A percentile compares a stretch with the other conserved stretches of the same genome.
Conservation (phyloP, 2,888 invertebrate genomes). For the Teinopalpus imperialis region DNA sequence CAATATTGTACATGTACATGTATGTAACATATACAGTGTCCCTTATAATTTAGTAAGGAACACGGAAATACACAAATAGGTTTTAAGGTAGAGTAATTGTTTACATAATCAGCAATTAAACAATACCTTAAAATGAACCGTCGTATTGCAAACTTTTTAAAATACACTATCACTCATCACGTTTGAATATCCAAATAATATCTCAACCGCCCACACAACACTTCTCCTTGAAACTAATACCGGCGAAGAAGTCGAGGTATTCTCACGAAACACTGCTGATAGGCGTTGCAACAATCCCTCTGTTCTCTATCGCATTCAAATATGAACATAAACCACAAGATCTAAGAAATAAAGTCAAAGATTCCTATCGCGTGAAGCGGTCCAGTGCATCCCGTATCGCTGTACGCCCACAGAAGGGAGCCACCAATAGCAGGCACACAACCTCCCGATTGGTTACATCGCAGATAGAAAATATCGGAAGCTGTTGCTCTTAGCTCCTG, state of each 20-base stretch:
- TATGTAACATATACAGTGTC: no score
- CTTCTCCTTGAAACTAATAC: constrained; percentile 65
- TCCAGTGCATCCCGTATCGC: constrained; percentile 56
- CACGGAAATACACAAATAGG: no score
- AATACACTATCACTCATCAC: constrained; percentile 29
- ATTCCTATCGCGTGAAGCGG: constrained; percentile 37
- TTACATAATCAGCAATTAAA: neutral
- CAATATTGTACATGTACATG: no score
- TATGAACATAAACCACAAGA: constrained; percentile 51
- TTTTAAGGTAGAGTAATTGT: no score
- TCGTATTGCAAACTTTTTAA: constrained; percentile 31
- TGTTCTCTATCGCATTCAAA: constrained; percentile 41
- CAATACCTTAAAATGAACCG: constrained; percentile 5
- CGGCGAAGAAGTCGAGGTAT: constrained; percentile 46
- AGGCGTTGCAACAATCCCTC: constrained; percentile 59
- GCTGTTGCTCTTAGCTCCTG: constrained; percentile 54
- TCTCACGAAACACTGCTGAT: constrained; percentile 48
- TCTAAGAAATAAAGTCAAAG: constrained; percentile 49
- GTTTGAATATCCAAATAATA: constrained; percentile 25
- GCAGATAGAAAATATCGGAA: constrained; percentile 53
- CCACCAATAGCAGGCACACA: constrained; percentile 52
- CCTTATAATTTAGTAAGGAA: no score
- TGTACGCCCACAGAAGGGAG: constrained; percentile 53
- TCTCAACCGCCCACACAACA: constrained; percentile 52
- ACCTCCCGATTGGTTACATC: constrained; percentile 67